These are phyloP conservation scores for Miniopterus natalensis DNA, from an alignment of 2,113 vertebrate genomes.

Conservation along the genomic window DNA sequence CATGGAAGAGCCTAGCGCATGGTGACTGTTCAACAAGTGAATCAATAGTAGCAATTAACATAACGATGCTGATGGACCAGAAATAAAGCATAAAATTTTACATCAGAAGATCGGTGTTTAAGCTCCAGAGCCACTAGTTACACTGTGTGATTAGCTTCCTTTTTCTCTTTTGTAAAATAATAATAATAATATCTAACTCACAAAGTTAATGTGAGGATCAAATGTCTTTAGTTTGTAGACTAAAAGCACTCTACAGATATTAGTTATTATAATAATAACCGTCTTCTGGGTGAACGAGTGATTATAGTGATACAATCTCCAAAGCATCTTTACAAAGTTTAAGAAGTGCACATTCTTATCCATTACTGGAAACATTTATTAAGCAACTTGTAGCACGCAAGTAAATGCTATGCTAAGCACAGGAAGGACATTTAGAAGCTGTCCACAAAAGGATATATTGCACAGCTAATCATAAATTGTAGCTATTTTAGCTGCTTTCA, in stretches of 20 bases:
- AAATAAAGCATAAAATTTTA: neutral
- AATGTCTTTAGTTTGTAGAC: slow-evolving; percentile 37
- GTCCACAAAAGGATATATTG: neutral
- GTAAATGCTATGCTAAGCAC: neutral
- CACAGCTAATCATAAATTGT: neutral
- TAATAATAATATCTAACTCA: slow-evolving; percentile 4
- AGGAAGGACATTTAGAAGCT: neutral
- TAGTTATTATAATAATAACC: neutral
- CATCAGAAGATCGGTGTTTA: neutral
- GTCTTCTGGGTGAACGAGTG: neutral
- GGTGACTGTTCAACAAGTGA: neutral
- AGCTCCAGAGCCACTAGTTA: neutral
- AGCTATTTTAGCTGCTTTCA: slow-evolving; percentile 49
- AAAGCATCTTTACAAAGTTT: slow-evolving; percentile 32
- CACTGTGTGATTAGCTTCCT: neutral
- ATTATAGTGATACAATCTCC: neutral
- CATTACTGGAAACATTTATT: slow-evolving; percentile 22
- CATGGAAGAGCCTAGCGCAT: neutral
- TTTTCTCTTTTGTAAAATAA: slow-evolving; percentile 51
- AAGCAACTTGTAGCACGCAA: neutral
- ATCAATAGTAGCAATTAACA: neutral
- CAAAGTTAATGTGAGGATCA: neutral
- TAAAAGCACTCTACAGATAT: neutral
- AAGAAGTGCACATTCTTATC: neutral
- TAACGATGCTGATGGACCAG: neutral